phyloP scores from a whole-genome alignment of 2,113 vertebrate species.

The Phalacrocorax pelagicus region DNA sequence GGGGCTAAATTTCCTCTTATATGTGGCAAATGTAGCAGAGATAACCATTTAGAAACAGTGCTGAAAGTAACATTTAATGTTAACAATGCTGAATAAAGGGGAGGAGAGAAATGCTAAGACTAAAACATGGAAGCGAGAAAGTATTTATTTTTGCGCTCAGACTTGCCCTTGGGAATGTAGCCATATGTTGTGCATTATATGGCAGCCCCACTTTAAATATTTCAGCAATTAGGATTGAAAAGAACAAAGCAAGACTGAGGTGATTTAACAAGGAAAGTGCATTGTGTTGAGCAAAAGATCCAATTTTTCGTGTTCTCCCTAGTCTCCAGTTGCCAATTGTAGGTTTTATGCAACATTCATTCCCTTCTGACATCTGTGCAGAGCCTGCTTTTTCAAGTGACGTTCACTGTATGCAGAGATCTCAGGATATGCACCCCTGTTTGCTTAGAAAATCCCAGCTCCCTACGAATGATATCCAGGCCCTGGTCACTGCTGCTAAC shows the following conservation, averaged over 20 bases:
- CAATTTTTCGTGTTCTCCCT: rapidly evolving
- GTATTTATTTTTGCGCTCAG: background rate
- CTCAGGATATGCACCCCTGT: background rate
- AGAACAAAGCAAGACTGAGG: background rate
- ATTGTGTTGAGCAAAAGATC: background rate
- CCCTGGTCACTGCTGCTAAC: background rate
- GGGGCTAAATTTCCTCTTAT: background rate
- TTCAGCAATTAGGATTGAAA: background rate
- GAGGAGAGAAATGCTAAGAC: background rate
- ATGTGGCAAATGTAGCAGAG: background rate
- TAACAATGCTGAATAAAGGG: background rate
- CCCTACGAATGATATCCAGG: background rate
- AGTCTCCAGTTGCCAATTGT: background rate
- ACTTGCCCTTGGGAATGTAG: background rate
- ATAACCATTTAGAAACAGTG: background rate
- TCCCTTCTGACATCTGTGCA: background rate
- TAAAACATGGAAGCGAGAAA: background rate
- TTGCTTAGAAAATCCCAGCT: background rate
- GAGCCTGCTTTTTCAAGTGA: background rate
- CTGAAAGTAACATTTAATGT: background rate
- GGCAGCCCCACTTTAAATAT: background rate
- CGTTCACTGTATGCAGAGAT: background rate
- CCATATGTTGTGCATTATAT: background rate
- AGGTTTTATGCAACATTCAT: background rate
- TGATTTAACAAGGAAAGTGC: rapidly evolving